phyloP scores from a whole-genome alignment of 2,113 vertebrate species.

The Opisthocomus hoazin region DNA sequence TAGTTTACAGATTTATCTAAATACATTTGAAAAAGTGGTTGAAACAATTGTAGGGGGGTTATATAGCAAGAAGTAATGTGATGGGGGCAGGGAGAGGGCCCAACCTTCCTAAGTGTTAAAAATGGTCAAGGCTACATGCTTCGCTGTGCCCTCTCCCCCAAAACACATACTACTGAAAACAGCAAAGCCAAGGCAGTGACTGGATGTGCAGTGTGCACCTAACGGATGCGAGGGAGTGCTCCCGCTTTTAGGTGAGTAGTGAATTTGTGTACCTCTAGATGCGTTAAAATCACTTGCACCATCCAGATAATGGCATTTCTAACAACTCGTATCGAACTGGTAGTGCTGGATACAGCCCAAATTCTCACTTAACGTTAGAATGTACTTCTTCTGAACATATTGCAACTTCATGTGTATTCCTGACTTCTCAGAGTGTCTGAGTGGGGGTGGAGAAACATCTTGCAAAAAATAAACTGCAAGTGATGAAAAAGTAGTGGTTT shows the following conservation, averaged over 20 bases:
- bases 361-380: background rate
- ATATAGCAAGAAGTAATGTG: background rate
- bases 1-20: background rate
- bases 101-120: background rate
- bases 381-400: background rate
- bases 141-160: background rate
- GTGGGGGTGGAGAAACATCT: background rate
- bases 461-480: background rate
- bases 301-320: background rate
- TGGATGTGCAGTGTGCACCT: background rate
- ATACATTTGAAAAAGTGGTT: background rate
- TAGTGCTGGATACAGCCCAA: background rate
- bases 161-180: background rate
- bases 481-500: background rate
- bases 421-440: background rate
- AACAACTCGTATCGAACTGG: background rate
- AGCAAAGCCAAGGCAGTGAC: background rate
- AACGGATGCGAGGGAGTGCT: background rate
- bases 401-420: background rate
- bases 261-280: background rate
- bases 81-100: background rate
- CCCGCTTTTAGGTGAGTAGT: background rate
- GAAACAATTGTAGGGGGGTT: background rate
- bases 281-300: background rate
- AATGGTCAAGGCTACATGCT: background rate